Evolutionary conservation across 2,113 vertebrate species (phyloP).

Genomic region (Perca schrenkii): DNA sequence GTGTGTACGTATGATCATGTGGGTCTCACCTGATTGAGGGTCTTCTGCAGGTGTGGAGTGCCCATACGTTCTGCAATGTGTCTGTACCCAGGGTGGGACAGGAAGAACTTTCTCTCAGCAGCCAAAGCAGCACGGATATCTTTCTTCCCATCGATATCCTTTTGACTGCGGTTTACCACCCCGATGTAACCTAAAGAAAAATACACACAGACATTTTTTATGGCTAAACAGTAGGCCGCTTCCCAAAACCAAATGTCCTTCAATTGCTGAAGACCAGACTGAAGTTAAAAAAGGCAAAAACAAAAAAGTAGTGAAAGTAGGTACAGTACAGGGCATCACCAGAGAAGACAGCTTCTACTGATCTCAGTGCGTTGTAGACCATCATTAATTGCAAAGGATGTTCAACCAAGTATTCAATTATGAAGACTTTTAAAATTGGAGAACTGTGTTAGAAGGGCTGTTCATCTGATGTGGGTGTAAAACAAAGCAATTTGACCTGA

Average conservation of each 20-base stretch:
- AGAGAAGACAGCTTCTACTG: neutral
- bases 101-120: constrained; percentile 96
- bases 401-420: neutral
- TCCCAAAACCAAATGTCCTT: too few species aligned
- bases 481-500: neutral
- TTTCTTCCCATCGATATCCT: constrained; percentile 97
- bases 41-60: constrained; percentile 92
- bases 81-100: constrained; percentile 94
- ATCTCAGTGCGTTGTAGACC: neutral
- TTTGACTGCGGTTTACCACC: constrained; percentile 97
- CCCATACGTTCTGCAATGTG: constrained; percentile 99
- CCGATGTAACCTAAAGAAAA: constrained; percentile 91
- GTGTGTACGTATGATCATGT: neutral
- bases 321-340: too few species aligned
- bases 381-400: neutral
- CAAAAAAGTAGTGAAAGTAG: too few species aligned
- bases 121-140: constrained; percentile 92
- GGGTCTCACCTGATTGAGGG: constrained; percentile 91
- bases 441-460: neutral
- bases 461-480: neutral
- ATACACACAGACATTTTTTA: neutral
- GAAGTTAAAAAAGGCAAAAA: too few species aligned
- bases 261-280: too few species aligned
- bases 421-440: neutral
- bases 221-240: too few species aligned